A percentile compares a stretch with the other conserved stretches of the same genome.
Evolutionary conservation across 1,140 invertebrate species (phyloP).

Genomic region (Liolophura sinensis): DNA sequence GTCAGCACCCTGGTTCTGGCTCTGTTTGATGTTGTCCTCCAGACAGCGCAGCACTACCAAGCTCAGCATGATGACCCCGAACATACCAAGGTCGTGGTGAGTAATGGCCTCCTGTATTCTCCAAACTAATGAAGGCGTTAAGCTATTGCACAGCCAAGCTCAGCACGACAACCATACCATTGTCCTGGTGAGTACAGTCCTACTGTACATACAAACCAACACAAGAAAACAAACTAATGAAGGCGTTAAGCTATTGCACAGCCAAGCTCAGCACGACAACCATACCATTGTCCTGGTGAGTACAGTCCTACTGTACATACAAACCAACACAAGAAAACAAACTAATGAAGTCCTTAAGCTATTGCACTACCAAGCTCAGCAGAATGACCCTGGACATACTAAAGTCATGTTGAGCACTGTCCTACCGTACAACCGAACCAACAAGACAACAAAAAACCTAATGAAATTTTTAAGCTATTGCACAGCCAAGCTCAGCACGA

Average conservation of each 20-base stretch:
- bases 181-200: slow-evolving; percentile 10
- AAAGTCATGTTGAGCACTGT: neutral
- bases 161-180: neutral
- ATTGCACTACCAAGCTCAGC: slow-evolving; percentile 4
- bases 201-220: too few relatives aligned
- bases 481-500: too few relatives aligned
- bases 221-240: too few relatives aligned
- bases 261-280: slow-evolving; percentile 4
- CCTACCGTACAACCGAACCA: too few relatives aligned
- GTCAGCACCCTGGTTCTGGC: slow-evolving; percentile 80
- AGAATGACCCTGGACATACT: neutral
- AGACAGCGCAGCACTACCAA: too few relatives aligned
- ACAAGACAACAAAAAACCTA: too few relatives aligned
- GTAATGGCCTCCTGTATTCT: neutral
- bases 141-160: neutral
- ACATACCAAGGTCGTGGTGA: slow-evolving; percentile 9
- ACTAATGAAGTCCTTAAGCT: neutral
- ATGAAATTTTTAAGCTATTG: too few relatives aligned
- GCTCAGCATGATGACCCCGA: slow-evolving; percentile 63
- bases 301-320: neutral
- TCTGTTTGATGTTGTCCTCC: slow-evolving; percentile 80
- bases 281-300: neutral
- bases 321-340: too few relatives aligned
- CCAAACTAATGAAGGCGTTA: neutral
- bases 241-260: neutral